Conservation (phyloP, 2,113 vertebrate genomes). For the Colius striatus region DNA sequence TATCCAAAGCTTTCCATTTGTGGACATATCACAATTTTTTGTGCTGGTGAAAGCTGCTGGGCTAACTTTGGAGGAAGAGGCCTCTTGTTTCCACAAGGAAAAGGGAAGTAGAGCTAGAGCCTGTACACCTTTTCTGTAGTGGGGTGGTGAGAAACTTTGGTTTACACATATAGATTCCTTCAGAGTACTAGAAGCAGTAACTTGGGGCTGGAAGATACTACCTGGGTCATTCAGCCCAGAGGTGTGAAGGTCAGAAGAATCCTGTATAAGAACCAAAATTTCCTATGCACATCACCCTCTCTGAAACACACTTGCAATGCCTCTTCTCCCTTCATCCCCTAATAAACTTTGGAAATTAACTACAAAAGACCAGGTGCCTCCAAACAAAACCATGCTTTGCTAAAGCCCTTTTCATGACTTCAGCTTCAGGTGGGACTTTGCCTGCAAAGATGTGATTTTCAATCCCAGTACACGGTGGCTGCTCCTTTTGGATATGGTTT, state of each 20-base stretch:
- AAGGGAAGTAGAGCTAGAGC: background rate
- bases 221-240: rapidly evolving
- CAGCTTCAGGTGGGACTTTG: background rate
- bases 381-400: background rate
- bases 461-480: background rate
- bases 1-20: background rate
- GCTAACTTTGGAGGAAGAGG: background rate
- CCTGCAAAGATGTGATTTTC: background rate
- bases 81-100: background rate
- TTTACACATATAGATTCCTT: background rate
- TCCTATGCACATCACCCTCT: background rate
- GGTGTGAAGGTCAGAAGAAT: background rate
- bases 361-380: background rate
- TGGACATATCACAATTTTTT: background rate
- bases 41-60: background rate
- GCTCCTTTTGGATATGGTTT: conserved; percentile 38
- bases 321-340: background rate
- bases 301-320: background rate
- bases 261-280: background rate
- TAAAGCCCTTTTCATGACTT: background rate
- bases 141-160: background rate
- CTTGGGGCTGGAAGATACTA: background rate
- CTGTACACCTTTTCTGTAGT: background rate
- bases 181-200: background rate
- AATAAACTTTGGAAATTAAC: background rate